Conservation (phyloP, 2,797 vertebrate genomes). For the Gymnopithys bicolor region DNA sequence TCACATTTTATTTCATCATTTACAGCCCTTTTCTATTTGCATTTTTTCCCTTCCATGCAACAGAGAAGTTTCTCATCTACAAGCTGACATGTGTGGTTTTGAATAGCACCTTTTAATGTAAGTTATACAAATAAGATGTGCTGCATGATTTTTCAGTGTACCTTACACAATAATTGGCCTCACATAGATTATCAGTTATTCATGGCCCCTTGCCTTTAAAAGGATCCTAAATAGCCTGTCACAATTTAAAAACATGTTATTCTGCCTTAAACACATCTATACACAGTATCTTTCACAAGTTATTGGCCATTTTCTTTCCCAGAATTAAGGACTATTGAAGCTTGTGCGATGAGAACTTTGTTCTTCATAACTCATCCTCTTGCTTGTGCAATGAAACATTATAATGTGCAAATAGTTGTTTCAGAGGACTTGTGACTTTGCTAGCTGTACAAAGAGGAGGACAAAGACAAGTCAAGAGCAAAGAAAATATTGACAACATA, state of each 20-base stretch:
- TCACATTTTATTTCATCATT: constrained; percentile 12
- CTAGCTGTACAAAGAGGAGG: constrained; percentile 40
- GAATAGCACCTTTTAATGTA: constrained; percentile 41
- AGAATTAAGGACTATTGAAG: constrained; percentile 68
- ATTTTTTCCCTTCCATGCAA: neutral
- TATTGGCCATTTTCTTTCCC: constrained; percentile 65
- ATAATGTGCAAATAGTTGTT: constrained; percentile 54
- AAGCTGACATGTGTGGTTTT: constrained; percentile 6
- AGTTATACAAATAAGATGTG: constrained; percentile 19
- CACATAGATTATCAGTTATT: constrained; percentile 31
- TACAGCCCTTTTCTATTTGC: neutral
- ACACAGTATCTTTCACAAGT: constrained; percentile 50
- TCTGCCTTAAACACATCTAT: constrained; percentile 50
- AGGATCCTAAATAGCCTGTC: constrained; percentile 31
- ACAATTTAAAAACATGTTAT: constrained; percentile 56
- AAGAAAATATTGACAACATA: constrained; percentile 61
- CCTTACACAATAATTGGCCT: constrained; percentile 51
- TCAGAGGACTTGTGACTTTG: constrained; percentile 57
- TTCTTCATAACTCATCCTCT: constrained; percentile 71
- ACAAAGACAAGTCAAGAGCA: constrained; percentile 64
- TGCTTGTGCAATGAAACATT: constrained; percentile 58
- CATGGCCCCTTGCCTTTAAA: constrained; percentile 34
- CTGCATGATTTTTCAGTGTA: constrained; percentile 26
- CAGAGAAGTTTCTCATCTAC: constrained; percentile 11
- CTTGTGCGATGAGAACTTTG: constrained; percentile 43